A percentile compares a stretch with the other conserved stretches of the same genome.
phyloP scores from a whole-genome alignment of 2,888 invertebrate species.

The Autographa gamma region DNA sequence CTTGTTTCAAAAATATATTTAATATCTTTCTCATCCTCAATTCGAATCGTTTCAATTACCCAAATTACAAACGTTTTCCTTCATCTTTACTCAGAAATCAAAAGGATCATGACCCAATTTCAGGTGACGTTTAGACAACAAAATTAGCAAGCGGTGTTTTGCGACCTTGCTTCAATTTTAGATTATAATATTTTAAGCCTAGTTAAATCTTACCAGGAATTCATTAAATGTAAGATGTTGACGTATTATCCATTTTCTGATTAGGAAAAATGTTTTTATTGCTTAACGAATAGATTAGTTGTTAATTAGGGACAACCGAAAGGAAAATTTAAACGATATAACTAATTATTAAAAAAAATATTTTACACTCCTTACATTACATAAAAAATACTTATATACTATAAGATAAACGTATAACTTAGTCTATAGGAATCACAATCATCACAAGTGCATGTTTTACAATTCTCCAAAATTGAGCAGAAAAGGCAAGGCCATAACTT shows the following conservation, averaged over 20 bases:
- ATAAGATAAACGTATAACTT: not conserved
- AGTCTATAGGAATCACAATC: not conserved
- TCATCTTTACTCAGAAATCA: not conserved
- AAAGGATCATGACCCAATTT: not conserved
- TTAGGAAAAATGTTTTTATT: too few species aligned
- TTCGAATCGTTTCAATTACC: too few species aligned
- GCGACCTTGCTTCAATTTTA: not conserved
- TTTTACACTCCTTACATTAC: too few species aligned
- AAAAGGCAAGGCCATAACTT: not conserved
- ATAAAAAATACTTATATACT: too few species aligned
- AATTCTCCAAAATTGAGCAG: not conserved
- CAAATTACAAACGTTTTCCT: not conserved
- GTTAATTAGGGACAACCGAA: too few species aligned
- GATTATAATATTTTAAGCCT: conserved; percentile 1
- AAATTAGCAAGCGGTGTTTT: not conserved
- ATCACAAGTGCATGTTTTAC: not conserved
- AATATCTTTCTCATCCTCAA: too few species aligned
- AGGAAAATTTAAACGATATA: too few species aligned
- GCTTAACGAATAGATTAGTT: too few species aligned
- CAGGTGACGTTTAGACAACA: not conserved
- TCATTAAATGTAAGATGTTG: not conserved
- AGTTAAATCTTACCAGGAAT: not conserved
- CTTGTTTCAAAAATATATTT: too few species aligned
- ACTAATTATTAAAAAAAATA: too few species aligned
- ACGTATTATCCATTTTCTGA: not conserved